Percentiles rank a stretch among this genome's conserved stretches.
phyloP scores from a whole-genome alignment of 1,140 invertebrate genomes.

The Thaumatotibia leucotreta region DNA sequence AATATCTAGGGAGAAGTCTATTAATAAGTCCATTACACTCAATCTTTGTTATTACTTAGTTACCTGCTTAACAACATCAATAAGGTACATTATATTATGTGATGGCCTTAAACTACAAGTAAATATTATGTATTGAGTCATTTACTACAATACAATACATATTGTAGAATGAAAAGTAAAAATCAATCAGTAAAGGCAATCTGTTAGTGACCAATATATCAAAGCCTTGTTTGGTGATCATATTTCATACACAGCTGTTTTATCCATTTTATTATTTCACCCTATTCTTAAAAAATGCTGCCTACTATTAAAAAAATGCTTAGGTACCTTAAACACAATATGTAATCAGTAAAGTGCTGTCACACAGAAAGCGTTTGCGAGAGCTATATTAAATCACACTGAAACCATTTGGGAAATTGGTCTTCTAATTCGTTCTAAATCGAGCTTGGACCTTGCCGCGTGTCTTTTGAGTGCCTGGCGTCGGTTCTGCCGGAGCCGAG shows the following conservation, averaged over 20 bases:
- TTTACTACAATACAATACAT: neutral
- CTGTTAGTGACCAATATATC: no score
- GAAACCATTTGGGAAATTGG: no score
- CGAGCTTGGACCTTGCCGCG: constrained; percentile 11
- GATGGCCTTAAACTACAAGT: no score
- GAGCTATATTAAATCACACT: neutral
- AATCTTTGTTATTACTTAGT: neutral
- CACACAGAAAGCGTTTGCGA: neutral
- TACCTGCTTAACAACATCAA: no score
- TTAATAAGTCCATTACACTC: neutral
- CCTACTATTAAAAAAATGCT: no score
- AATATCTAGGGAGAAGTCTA: neutral
- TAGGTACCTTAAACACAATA: neutral
- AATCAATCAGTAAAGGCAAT: neutral
- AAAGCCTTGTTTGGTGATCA: no score
- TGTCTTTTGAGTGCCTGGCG: neutral
- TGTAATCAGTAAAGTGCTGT: neutral
- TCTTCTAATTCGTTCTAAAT: neutral
- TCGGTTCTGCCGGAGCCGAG: constrained; percentile 1
- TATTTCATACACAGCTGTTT: neutral
- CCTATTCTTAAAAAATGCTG: neutral
- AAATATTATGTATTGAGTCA: no score
- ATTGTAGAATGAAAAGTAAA: neutral
- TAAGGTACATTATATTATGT: no score
- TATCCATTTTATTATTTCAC: neutral